Evolutionary conservation across 2,888 invertebrate genomes (phyloP), one percentile per base, ranked within the genome.

Genomic region (Pristionchus japonicus): DNA sequence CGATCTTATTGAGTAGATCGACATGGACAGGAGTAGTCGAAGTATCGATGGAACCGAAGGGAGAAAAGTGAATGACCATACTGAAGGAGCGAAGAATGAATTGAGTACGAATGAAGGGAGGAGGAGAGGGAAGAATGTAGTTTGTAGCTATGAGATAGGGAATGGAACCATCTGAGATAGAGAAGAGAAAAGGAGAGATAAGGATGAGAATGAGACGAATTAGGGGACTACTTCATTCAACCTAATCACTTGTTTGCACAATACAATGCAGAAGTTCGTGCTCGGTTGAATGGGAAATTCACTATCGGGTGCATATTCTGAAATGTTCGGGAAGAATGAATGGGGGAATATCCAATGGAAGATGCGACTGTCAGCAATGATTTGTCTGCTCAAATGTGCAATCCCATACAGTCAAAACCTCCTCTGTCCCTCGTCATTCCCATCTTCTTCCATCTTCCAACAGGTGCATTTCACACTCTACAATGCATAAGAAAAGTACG

Each of bases 11-110:
- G 17, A 87, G 61, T 61, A 87, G 80, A 80, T 57, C 80, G 34
- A 80, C 0, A 57, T 87, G 87, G 34, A 87, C 34, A 17, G 87
- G 80, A 80, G 52, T 27, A 80, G 77, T 80, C 11, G 87, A 57
- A 23, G 61, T 37, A n/a, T 43, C 37, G n/a, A 74, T 52, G n/a
- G 37, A 20, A 34, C 87, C 87, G 27, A 40, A 87, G 37, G 87
- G 77, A 52, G 87, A 87, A 15, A 64, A 85, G 43, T 64, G 61
- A 15, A 64, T 77, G 9, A 47, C 43, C 77, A 77, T 77, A 7
- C 27, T 77, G 43, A 70, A 23, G 57, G n/a, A 57, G 23, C 23
- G n/a, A 20, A 57, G 67, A 67, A 34, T 67, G 67, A 67, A 67
- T 34, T 67, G 67, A 67, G 31, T 17, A 20, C 2, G 67, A 34